phyloP scores from a whole-genome alignment of 2,888 invertebrate species.

The Drosophila anomelani region DNA sequence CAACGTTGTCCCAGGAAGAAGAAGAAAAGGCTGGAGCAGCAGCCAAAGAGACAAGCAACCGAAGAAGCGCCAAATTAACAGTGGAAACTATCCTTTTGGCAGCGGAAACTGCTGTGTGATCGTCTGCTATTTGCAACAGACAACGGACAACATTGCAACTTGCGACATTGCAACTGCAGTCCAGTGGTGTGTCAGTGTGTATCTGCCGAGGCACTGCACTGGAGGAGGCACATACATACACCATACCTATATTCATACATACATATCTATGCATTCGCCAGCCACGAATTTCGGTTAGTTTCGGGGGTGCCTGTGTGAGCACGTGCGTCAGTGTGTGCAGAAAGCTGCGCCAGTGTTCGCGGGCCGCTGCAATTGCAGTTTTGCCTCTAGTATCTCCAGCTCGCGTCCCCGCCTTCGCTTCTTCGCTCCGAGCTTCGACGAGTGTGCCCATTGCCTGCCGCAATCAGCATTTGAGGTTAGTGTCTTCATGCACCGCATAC shows the following conservation, averaged over 20 bases:
- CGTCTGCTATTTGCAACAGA: constrained; percentile 43
- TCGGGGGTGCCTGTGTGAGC: constrained; percentile 54
- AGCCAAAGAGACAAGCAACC: background rate
- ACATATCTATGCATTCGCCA: constrained; percentile 50
- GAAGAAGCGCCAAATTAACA: constrained; percentile 29
- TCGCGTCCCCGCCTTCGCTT: constrained; percentile 20
- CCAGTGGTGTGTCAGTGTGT: constrained; percentile 43
- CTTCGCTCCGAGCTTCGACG: constrained; percentile 45
- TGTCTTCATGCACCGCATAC: constrained; percentile 47
- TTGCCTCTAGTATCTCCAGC: constrained; percentile 41
- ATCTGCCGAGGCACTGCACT: constrained; percentile 50
- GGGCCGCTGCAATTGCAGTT: constrained; percentile 62
- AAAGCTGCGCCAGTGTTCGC: constrained; percentile 44
- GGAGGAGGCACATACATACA: constrained; percentile 17
- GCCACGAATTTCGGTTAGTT: constrained; percentile 49
- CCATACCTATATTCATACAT: constrained; percentile 8
- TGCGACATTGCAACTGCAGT: constrained; percentile 44
- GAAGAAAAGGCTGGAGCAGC: constrained; percentile 8
- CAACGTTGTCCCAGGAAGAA: constrained; percentile 37
- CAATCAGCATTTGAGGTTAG: constrained; percentile 77
- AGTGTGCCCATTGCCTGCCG: constrained; percentile 55
- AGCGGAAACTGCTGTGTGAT: constrained; percentile 46
- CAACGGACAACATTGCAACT: constrained; percentile 11
- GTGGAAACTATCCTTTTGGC: constrained; percentile 12
- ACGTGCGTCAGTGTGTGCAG: constrained; percentile 47